Percentiles rank a stretch among this genome's conserved stretches.
Evolutionary conservation across 2,888 invertebrate genomes (phyloP).

Genomic region (Agonum fuliginosum): DNA sequence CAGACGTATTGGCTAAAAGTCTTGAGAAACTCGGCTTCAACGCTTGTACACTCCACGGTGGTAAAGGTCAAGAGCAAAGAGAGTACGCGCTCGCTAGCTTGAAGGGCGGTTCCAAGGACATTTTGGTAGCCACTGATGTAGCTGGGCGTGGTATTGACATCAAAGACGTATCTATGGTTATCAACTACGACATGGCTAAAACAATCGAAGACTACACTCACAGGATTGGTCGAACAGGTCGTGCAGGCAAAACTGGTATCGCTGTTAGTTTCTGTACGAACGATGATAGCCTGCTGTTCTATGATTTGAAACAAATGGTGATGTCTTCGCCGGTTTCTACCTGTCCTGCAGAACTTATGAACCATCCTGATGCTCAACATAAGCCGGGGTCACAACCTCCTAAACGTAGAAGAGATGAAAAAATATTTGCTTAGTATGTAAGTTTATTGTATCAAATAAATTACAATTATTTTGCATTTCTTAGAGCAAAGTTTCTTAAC

Average conservation of each 20-base stretch:
- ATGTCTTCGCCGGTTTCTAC: conserved; percentile 92
- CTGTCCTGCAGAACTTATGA: conserved; percentile 96
- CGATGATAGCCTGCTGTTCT: conserved; percentile 96
- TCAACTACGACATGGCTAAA: conserved; percentile 99
- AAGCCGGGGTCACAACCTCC: conserved; percentile 97
- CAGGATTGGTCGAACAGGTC: conserved; percentile 99
- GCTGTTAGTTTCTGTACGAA: conserved; percentile 98
- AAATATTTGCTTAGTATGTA: conserved; percentile 89
- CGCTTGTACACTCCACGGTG: conserved; percentile 98
- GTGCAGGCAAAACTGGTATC: conserved; percentile 97
- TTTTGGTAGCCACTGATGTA: conserved; percentile 99
- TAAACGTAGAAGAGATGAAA: conserved; percentile 94
- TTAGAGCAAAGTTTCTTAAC: conserved; percentile 85
- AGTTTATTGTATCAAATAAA: conserved; percentile 4
- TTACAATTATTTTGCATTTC: conserved; percentile 67
- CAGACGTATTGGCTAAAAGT: conserved; percentile 95
- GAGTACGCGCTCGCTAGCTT: conserved; percentile 98
- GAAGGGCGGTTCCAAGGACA: conserved; percentile 97
- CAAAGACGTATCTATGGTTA: conserved; percentile 98
- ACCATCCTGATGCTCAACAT: conserved; percentile 98
- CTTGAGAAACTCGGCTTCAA: conserved; percentile 96
- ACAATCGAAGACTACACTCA: conserved; percentile 98
- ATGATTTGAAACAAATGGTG: conserved; percentile 95
- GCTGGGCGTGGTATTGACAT: conserved; percentile 99
- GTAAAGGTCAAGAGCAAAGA: conserved; percentile 99